Evolutionary conservation across 2,888 invertebrate genomes (phyloP).

Genomic region (Carabus problematicus): DNA sequence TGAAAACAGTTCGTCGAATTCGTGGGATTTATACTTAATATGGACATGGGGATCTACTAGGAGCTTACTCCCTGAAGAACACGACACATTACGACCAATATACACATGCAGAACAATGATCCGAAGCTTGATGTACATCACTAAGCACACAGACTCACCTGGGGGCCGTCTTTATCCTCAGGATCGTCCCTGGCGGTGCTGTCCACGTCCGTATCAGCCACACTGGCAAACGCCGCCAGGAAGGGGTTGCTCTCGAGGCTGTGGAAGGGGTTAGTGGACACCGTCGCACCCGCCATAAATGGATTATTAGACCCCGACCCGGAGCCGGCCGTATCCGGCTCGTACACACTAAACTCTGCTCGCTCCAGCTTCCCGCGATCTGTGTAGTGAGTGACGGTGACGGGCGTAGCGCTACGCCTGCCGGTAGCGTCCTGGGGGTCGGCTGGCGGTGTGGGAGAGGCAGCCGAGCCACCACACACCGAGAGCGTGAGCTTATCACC

Average conservation of each 20-base stretch:
- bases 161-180: conserved; percentile 27
- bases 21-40: no score
- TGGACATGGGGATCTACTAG: no score
- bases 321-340: conserved; percentile 9
- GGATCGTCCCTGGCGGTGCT: conserved; percentile 43
- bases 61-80: no score
- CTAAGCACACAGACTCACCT: no score
- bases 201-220: conserved; percentile 44
- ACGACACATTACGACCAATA: background rate
- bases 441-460: conserved; percentile 43
- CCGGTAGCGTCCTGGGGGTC: conserved; percentile 50
- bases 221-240: conserved; percentile 56
- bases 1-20: no score
- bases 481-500: conserved; percentile 74
- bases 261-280: conserved; percentile 47
- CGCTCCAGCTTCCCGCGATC: conserved; percentile 56
- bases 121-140: conserved; percentile 49
- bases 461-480: conserved; percentile 62
- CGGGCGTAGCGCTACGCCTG: conserved; percentile 61
- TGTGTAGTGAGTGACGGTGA: conserved; percentile 66
- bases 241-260: conserved; percentile 47
- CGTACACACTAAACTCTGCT: conserved; percentile 45
- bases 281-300: conserved; percentile 25
- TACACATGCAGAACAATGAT: conserved; percentile 9
- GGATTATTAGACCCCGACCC: conserved; percentile 31